Percentiles rank a stretch among this genome's conserved stretches.
Conservation (phyloP, 2,113 vertebrate species). For the Myrmecophaga tridactyla region DNA sequence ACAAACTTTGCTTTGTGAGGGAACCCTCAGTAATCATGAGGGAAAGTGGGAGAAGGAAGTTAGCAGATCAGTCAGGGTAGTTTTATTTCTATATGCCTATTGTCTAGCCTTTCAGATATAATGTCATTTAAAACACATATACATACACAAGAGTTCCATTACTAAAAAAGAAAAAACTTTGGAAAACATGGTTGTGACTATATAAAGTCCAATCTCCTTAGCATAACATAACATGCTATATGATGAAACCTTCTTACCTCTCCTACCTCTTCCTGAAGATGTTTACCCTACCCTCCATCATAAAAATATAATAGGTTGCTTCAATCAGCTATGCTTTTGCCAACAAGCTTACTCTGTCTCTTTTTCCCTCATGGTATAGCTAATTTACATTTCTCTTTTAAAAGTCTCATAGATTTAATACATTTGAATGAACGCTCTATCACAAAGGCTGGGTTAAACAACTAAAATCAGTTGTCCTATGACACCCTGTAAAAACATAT, state of each 20-base stretch:
- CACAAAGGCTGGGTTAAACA: no score
- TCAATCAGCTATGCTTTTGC: not conserved
- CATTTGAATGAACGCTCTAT: not conserved
- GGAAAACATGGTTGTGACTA: not conserved
- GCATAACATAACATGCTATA: not conserved
- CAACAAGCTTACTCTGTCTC: not conserved
- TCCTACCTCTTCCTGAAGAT: not conserved
- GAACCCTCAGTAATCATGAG: not conserved
- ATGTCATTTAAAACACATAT: not conserved
- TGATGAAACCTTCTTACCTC: not conserved
- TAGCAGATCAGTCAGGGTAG: not conserved
- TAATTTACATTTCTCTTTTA: not conserved
- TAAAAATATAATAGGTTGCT: not conserved
- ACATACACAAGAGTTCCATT: not conserved
- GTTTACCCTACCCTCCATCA: not conserved
- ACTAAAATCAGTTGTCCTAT: no score
- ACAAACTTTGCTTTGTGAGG: not conserved
- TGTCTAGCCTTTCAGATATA: not conserved
- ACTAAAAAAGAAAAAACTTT: not conserved
- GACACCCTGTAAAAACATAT: no score
- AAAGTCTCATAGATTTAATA: not conserved
- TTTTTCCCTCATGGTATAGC: not conserved
- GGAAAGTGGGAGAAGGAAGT: not conserved
- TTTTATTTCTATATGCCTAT: not conserved
- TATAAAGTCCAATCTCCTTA: not conserved